Evolutionary conservation across 2,113 vertebrate genomes (phyloP).

Genomic region (Struthio camelus): DNA sequence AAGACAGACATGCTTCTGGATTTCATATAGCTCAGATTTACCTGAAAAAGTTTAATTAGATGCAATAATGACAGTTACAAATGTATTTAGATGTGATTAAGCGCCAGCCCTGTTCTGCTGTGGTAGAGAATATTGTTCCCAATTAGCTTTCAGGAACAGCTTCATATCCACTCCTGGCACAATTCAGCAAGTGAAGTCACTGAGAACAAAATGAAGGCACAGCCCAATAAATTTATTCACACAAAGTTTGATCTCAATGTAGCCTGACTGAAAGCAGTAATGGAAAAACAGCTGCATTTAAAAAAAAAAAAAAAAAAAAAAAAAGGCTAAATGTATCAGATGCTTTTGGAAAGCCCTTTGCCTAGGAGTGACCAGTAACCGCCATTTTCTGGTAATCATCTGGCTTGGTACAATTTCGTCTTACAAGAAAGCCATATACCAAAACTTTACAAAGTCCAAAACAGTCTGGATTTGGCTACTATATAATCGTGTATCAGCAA

Average conservation of each 20-base stretch:
- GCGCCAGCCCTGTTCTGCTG: neutral
- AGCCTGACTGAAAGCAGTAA: neutral
- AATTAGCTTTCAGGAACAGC: rapidly evolving
- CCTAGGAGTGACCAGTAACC: neutral
- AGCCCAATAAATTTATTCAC: rapidly evolving
- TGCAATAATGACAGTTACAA: neutral
- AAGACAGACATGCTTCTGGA: neutral
- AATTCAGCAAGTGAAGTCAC: neutral
- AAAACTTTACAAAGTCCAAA: neutral
- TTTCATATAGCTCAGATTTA: neutral
- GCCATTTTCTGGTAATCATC: neutral
- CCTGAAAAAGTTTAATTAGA: rapidly evolving
- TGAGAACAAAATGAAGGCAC: neutral
- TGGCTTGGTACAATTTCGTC: neutral
- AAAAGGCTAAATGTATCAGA: rapidly evolving
- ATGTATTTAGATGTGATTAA: neutral
- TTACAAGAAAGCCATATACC: neutral
- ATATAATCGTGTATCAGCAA: neutral
- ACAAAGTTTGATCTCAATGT: rapidly evolving
- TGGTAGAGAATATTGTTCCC: rapidly evolving
- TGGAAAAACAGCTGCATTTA: neutral
- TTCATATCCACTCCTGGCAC: rapidly evolving
- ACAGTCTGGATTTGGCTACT: neutral
- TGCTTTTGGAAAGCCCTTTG: neutral
- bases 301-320: too few relatives aligned